These are phyloP conservation scores for Conus ventricosus DNA, from an alignment of 1,140 invertebrate genomes.

Conservation along the genomic window DNA sequence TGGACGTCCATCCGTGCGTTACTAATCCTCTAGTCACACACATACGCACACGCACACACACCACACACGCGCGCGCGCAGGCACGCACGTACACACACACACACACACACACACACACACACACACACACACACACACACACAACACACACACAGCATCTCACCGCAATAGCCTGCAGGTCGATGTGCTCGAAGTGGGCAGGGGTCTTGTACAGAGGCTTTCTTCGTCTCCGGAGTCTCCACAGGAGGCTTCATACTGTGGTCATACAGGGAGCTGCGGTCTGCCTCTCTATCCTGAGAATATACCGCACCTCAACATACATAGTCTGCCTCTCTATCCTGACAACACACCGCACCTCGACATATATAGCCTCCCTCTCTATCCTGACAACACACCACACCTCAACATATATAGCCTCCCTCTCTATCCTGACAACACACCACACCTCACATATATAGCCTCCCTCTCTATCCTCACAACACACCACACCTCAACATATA, in stretches of 20 bases:
- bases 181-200: conserved; percentile 63
- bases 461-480: too few relatives aligned
- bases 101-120: conserved; percentile 37
- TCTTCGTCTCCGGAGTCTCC: conserved; percentile 64
- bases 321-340: too few relatives aligned
- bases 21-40: neutral
- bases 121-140: neutral
- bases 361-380: neutral
- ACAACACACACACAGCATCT: neutral
- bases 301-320: neutral
- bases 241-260: conserved; percentile 67
- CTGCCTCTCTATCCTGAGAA: conserved; percentile 61
- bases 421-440: too few relatives aligned
- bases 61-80: neutral
- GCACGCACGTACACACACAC: neutral
- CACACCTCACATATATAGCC: too few relatives aligned
- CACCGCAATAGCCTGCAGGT: conserved; percentile 64
- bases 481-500: too few relatives aligned
- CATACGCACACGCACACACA: too few relatives aligned
- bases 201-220: conserved; percentile 63
- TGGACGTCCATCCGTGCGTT: neutral
- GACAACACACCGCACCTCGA: neutral
- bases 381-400: too few relatives aligned
- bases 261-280: conserved; percentile 62
- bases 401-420: too few relatives aligned